Evolutionary conservation across 1,140 invertebrate genomes (phyloP).

Genomic region (Penaeus japonicus): DNA sequence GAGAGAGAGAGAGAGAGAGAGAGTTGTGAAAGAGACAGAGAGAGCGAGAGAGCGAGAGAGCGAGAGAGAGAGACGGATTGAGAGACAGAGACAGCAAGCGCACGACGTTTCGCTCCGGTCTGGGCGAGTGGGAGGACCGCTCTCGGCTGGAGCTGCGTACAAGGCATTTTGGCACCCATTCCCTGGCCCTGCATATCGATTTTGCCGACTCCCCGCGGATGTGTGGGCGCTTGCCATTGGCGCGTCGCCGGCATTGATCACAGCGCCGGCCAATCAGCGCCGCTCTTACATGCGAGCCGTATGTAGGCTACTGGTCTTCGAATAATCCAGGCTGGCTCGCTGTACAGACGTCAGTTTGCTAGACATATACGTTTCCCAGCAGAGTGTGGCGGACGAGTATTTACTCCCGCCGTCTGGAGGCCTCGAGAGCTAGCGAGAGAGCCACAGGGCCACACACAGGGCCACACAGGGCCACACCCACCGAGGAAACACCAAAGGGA

Average conservation of each 20-base stretch:
- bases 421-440: too few species aligned
- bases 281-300: background rate
- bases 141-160: background rate
- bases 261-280: background rate
- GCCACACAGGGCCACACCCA: background rate
- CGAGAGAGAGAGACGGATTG: too few species aligned
- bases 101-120: background rate
- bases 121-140: too few species aligned
- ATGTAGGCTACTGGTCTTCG: conserved; percentile 9
- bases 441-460: too few species aligned
- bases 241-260: background rate
- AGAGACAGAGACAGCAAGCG: background rate
- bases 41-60: too few species aligned
- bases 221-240: background rate
- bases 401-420: background rate
- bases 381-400: background rate
- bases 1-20: too few species aligned
- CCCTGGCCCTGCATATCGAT: conserved; percentile 4
- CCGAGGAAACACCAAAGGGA: background rate
- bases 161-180: background rate
- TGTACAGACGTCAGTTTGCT: background rate
- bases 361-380: background rate
- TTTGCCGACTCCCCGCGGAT: background rate
- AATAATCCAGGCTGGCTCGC: background rate
- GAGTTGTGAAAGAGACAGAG: too few species aligned